Conservation (phyloP, 2,113 vertebrate genomes). For the Pseudonaja textilis region DNA sequence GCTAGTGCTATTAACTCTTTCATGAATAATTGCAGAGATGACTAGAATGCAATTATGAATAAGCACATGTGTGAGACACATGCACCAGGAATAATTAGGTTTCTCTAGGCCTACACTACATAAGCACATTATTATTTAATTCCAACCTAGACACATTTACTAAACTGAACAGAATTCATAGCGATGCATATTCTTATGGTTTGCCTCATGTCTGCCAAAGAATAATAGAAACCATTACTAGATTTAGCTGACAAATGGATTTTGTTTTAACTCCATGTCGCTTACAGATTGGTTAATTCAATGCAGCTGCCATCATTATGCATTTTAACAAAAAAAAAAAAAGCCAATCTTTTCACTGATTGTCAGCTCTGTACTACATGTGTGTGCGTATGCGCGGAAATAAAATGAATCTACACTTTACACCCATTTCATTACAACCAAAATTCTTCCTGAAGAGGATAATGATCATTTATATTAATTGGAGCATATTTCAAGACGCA, state of each 20-base stretch:
- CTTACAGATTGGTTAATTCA: constrained; percentile 11
- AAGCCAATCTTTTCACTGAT: constrained; percentile 6
- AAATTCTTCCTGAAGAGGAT: neutral
- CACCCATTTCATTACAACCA: neutral
- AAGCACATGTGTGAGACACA: neutral
- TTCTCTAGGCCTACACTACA: neutral
- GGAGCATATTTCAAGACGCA: neutral
- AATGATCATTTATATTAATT: constrained; percentile 15
- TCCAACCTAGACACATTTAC: neutral
- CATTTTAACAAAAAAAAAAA: constrained; percentile 19
- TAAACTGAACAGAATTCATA: neutral
- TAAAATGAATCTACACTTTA: constrained; percentile 13
- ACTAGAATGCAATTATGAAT: neutral
- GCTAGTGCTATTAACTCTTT: neutral
- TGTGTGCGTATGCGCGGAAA: neutral
- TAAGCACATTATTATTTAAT: neutral
- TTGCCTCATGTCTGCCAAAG: neutral
- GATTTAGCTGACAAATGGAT: constrained; percentile 27
- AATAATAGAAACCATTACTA: neutral
- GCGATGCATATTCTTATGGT: neutral
- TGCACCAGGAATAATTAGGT: neutral
- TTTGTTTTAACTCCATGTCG: constrained; percentile 9
- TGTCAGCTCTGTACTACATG: constrained; percentile 1
- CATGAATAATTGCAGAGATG: neutral
- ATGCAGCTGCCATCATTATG: constrained; percentile 11